Conservation (phyloP, 2,797 vertebrate genomes). For the Iguana delicatissima region DNA sequence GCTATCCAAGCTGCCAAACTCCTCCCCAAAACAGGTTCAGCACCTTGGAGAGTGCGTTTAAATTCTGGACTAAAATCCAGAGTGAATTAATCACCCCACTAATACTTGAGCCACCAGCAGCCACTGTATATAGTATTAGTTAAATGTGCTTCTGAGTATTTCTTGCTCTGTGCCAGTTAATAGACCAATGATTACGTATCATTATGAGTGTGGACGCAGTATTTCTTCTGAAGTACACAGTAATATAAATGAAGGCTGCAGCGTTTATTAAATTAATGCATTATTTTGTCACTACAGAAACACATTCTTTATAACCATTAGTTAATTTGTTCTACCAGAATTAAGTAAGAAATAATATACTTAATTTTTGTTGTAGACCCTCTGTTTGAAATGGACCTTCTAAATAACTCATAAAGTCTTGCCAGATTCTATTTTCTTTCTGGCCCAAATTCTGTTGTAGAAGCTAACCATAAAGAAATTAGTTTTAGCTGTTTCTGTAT, state of each 20-base stretch:
- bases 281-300: neutral
- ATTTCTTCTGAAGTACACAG: neutral
- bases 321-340: neutral
- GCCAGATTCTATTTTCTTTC: neutral
- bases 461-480: neutral
- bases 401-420: neutral
- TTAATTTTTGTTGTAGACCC: neutral
- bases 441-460: neutral
- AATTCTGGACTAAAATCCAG: too few relatives aligned
- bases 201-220: neutral
- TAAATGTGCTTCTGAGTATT: neutral
- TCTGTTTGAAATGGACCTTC: neutral
- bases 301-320: neutral
- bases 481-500: neutral
- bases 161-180: neutral
- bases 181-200: neutral
- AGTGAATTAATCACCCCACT: too few relatives aligned
- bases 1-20: too few relatives aligned
- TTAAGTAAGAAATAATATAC: neutral
- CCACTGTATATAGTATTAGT: neutral
- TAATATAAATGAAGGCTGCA: neutral
- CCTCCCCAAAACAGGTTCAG: too few relatives aligned
- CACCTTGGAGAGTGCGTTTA: too few relatives aligned
- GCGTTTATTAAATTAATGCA: too few relatives aligned
- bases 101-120: too few relatives aligned